Conservation (phyloP, 2,888 invertebrate species). For the Griposia aprilina region DNA sequence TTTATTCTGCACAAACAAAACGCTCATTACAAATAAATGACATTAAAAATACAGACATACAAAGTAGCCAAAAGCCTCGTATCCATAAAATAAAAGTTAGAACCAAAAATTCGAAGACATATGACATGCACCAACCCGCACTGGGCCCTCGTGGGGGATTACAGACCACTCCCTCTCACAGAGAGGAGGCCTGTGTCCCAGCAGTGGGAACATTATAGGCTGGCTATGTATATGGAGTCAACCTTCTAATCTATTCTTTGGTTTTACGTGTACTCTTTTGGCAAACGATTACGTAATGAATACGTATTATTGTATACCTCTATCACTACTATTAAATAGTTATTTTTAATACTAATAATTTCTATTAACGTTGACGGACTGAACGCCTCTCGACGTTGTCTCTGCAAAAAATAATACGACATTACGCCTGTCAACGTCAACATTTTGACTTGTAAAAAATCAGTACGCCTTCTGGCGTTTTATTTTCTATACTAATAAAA, state of each 20-base stretch:
- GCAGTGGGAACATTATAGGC: background rate
- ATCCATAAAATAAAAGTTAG: too few relatives aligned
- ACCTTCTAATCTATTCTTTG: background rate
- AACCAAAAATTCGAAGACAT: background rate
- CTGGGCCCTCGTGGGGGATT: background rate
- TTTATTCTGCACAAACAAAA: too few relatives aligned
- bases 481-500: too few relatives aligned
- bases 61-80: too few relatives aligned
- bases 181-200: background rate
- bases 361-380: background rate
- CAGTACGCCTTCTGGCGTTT: too few relatives aligned
- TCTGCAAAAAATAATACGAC: too few relatives aligned
- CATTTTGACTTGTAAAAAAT: too few relatives aligned
- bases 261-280: background rate
- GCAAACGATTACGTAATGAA: background rate
- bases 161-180: background rate
- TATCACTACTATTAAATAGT: conserved; percentile 21
- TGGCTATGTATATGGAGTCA: too few relatives aligned
- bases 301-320: background rate
- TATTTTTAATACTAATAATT: background rate
- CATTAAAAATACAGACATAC: too few relatives aligned
- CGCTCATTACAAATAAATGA: too few relatives aligned
- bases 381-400: too few relatives aligned
- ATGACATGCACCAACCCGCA: background rate
- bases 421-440: too few relatives aligned